These are phyloP conservation scores for Pristionchus mayeri DNA, from an alignment of 2,888 invertebrate genomes.

Conservation along the genomic window DNA sequence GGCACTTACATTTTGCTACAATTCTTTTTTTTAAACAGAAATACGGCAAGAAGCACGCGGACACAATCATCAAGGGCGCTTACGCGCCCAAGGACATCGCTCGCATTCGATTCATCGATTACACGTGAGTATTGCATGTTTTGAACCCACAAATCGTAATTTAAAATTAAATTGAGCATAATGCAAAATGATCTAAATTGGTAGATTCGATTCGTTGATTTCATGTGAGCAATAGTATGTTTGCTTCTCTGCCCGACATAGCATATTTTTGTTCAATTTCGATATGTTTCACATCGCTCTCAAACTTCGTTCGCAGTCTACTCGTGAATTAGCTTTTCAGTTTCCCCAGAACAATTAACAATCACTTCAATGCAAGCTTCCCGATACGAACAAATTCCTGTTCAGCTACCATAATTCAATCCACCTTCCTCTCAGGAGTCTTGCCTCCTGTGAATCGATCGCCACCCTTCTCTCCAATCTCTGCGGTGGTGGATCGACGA, in stretches of 20 bases:
- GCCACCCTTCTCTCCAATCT: conserved; percentile 46
- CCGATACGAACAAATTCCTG: too few species aligned
- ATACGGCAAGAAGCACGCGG: conserved; percentile 50
- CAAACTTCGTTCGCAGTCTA: too few species aligned
- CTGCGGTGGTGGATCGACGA: conserved; percentile 16
- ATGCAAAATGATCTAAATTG: neutral
- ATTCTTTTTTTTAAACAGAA: conserved; percentile 36
- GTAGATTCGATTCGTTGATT: neutral
- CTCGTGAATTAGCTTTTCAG: neutral
- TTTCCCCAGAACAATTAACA: neutral
- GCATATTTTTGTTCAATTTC: neutral
- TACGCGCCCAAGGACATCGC: conserved; percentile 50
- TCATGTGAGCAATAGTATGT: neutral
- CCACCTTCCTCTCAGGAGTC: conserved; percentile 17
- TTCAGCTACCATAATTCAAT: conserved; percentile 14
- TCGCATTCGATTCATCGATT: conserved; percentile 49
- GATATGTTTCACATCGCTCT: neutral
- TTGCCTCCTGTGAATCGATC: conserved; percentile 46
- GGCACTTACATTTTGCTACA: too few species aligned
- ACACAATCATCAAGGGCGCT: conserved; percentile 45
- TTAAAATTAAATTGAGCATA: neutral
- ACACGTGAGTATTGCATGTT: conserved; percentile 32
- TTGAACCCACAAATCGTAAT: neutral
- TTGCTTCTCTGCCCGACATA: too few species aligned
- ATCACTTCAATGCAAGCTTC: too few species aligned